Percentiles rank a stretch among this genome's conserved stretches.
phyloP scores from a whole-genome alignment of 2,113 vertebrate genomes.

The Uropsilus gracilis region DNA sequence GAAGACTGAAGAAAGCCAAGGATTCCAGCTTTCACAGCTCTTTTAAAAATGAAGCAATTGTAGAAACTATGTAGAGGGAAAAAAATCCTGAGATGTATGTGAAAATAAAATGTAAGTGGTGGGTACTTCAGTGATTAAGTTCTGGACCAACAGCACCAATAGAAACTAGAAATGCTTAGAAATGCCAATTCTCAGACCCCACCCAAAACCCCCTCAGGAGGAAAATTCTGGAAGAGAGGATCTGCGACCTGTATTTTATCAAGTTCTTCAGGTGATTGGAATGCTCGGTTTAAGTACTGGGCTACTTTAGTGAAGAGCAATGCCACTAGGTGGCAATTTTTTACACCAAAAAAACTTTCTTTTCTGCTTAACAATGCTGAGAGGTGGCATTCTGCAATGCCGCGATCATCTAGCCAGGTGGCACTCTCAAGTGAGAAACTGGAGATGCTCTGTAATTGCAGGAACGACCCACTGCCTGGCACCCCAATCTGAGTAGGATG shows the following conservation, averaged over 20 bases:
- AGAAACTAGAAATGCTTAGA: not conserved
- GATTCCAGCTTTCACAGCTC: not conserved
- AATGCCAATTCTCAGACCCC: not conserved
- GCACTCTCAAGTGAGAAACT: not conserved
- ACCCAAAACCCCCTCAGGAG: not conserved
- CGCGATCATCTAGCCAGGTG: not conserved
- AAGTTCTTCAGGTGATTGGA: not conserved
- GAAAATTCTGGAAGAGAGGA: not conserved
- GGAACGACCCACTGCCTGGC: not conserved
- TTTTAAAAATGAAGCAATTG: slow-evolving; percentile 13
- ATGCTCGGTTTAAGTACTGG: not conserved
- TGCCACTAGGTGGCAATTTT: not conserved
- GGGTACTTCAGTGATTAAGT: not conserved
- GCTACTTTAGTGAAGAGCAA: not conserved
- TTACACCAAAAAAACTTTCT: not conserved
- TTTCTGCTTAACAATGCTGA: not conserved
- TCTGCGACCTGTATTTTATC: not conserved
- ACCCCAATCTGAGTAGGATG: not conserved
- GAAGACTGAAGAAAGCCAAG: not conserved
- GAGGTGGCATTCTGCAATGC: not conserved
- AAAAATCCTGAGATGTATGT: not conserved
- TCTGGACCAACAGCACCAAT: not conserved
- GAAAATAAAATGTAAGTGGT: not conserved
- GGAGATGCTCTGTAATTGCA: not conserved
- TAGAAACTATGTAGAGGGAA: not conserved